Percentiles rank a stretch among this genome's conserved stretches.
Conservation (phyloP, 92 coral and sea anemone genomes). For the Parazoanthus swiftii region DNA sequence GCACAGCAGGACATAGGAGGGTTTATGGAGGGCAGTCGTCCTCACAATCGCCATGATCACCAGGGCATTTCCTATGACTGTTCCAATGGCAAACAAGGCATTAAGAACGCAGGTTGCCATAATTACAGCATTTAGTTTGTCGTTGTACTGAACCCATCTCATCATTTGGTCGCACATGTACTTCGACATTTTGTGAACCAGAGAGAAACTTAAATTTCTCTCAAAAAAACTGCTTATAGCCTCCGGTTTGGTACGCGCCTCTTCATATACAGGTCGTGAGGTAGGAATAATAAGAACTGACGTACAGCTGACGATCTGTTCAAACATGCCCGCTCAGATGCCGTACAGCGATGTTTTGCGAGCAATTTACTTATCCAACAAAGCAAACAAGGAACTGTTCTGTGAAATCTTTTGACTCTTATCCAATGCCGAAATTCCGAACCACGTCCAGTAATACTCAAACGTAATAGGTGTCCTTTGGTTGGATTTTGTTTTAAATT, state of each 20-base stretch:
- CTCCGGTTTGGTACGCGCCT: background rate
- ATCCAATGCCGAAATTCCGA: no score
- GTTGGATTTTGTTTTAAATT: no score
- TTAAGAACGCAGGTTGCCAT: no score
- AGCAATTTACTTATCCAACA: background rate
- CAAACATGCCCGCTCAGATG: constrained; percentile 2
- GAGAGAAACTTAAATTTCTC: background rate
- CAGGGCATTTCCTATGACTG: background rate
- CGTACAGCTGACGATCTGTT: constrained; percentile 12
- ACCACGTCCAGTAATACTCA: no score
- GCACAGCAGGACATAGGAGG: constrained; percentile 18
- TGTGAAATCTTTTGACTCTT: no score
- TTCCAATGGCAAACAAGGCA: no score
- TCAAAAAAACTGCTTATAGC: background rate
- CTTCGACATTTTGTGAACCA: background rate
- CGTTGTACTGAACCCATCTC: background rate
- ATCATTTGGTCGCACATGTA: constrained; percentile 7
- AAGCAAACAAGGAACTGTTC: background rate
- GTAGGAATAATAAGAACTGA: background rate
- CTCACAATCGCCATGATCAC: constrained; percentile 11
- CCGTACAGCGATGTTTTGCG: background rate
- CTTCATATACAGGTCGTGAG: background rate
- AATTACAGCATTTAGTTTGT: no score
- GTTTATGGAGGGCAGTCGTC: constrained; percentile 36
- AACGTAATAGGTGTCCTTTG: no score